Base-by-base conservation (phyloP, 2,888 invertebrate genomes). In the Lepidocyrtinus sp. region DNA sequence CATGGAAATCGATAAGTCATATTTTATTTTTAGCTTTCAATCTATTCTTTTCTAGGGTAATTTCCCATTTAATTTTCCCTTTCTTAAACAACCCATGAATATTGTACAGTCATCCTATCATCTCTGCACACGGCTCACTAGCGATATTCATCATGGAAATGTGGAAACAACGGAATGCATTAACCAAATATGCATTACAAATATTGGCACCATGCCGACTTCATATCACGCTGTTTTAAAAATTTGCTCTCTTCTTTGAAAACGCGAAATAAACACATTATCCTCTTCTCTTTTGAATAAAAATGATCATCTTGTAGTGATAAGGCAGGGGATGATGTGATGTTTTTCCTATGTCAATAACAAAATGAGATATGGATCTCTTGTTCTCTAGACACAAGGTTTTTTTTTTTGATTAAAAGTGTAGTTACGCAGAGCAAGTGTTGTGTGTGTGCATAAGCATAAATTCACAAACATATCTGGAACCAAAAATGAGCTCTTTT, bases 331-430 rank as follows among this genome's bases (percentile, higher is more conserved):
- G 36, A 36, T 36, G 36, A 36, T 36, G 36, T 36, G 36, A 36
- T 36, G 36, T 36, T 9, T 26, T 15, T 22, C 17, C 19, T n/a
- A 17, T 68, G 25, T 68, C 68, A 73, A 73, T 64, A 73, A 19
- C 26, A 63, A 61, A 64, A 50, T 67, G 59, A 74, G 74, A 74
- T 64, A 19, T 50, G 73, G 55, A 64, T 74, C 67, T 36, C 65
- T 50, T 67, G 74, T 12, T 7, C 36, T 36, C 12, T 36, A 5
- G 12, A 36, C 36, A 12, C 61, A n/a, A n/a, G n/a, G n/a, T n/a
- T n/a, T n/a, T n/a, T n/a, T n/a, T n/a, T n/a, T n/a, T 27, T 74
- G 74, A 74, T 74, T 74, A 67, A 59, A 65, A 67, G 36, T 12
- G 12, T 7, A n/a, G n/a, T n/a, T n/a, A 36, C 12, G 36, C 36